Conservation (phyloP, 2,888 invertebrate species). For the Corbicula japonica region DNA sequence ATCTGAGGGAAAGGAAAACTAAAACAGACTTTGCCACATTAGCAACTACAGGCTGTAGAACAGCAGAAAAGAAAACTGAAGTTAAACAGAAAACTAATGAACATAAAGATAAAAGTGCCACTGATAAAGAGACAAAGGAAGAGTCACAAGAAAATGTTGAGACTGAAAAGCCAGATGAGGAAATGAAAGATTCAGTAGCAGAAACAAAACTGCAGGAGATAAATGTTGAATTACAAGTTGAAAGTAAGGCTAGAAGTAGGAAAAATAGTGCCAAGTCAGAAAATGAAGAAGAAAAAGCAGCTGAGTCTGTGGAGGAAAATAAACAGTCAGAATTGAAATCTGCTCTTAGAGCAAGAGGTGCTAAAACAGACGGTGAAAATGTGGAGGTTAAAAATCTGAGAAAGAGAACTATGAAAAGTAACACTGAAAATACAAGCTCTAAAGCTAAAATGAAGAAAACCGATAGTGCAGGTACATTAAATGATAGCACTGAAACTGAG, state of each 20-base stretch:
- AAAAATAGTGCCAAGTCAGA: background rate
- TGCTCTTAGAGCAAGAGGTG: slow-evolving; percentile 47
- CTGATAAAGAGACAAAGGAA: slow-evolving; percentile 12
- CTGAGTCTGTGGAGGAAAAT: background rate
- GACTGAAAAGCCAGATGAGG: background rate
- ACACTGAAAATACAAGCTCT: slow-evolving; percentile 14
- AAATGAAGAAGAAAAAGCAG: background rate
- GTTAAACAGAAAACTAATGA: slow-evolving; percentile 21
- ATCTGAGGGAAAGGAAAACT: slow-evolving; percentile 54
- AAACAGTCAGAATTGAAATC: slow-evolving; percentile 17
- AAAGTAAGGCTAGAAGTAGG: background rate
- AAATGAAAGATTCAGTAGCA: too few relatives aligned
- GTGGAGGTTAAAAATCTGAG: slow-evolving; percentile 52
- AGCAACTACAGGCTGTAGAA: slow-evolving; percentile 49
- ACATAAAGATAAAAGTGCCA: slow-evolving; percentile 23
- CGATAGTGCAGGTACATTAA: slow-evolving; percentile 2
- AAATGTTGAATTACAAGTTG: background rate
- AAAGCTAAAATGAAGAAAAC: slow-evolving; percentile 45
- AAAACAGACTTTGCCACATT: slow-evolving; percentile 63
- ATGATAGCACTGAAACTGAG: slow-evolving; percentile 8
- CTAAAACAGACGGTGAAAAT: slow-evolving; percentile 29
- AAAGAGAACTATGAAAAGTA: slow-evolving; percentile 39
- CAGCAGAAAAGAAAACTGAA: slow-evolving; percentile 48
- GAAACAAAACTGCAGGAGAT: background rate
- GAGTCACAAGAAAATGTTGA: background rate